Conservation (phyloP, 2,797 vertebrate species). For the Megalops cyprinoides region DNA sequence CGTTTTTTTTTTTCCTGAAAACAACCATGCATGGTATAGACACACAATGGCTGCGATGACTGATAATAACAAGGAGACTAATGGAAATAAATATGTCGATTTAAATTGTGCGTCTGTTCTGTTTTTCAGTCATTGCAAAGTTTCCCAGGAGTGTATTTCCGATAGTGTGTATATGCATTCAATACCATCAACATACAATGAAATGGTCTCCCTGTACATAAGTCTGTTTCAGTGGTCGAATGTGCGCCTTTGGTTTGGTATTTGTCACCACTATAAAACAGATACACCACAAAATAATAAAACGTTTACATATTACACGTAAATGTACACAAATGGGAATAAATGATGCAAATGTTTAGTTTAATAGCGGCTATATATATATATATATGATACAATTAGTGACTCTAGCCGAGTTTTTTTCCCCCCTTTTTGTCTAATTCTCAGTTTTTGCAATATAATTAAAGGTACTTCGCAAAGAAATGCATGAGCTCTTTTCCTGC, state of each 20-base stretch:
- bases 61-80: neutral
- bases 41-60: neutral
- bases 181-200: neutral
- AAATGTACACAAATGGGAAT: too few relatives aligned
- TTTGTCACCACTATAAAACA: conserved; percentile 24
- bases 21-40: neutral
- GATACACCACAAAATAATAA: neutral
- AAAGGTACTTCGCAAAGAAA: neutral
- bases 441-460: neutral
- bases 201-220: neutral
- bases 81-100: neutral
- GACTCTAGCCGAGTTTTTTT: too few relatives aligned
- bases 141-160: neutral
- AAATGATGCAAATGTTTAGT: too few relatives aligned
- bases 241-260: neutral
- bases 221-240: too few relatives aligned
- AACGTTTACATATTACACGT: neutral
- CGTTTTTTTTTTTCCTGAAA: neutral
- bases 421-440: too few relatives aligned
- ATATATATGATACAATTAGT: too few relatives aligned
- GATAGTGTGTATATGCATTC: neutral
- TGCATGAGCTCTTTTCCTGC: neutral
- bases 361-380: too few relatives aligned
- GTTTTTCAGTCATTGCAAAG: neutral
- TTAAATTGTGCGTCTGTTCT: neutral